These are phyloP conservation scores for Germaria angustata DNA, from an alignment of 2,888 invertebrate species.

Conservation along the genomic window DNA sequence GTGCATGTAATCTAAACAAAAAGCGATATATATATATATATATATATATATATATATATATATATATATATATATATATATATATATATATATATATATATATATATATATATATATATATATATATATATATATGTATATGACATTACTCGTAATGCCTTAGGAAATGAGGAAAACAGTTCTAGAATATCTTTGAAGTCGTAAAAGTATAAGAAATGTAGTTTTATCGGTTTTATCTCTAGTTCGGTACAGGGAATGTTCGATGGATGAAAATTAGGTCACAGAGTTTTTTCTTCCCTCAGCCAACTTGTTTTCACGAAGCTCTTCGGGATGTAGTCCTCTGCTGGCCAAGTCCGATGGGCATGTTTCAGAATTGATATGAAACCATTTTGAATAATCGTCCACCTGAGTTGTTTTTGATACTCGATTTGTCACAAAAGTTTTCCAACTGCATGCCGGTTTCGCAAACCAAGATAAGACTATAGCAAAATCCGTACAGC, in stretches of 20 bases:
- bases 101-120: too few relatives aligned
- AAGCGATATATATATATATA: too few relatives aligned
- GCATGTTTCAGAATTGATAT: too few relatives aligned
- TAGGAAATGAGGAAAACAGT: constrained; percentile 38
- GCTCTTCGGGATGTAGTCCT: constrained; percentile 40
- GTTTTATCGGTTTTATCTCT: too few relatives aligned
- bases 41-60: too few relatives aligned
- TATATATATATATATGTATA: constrained; percentile 44
- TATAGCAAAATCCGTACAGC: neutral
- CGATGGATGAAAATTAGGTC: neutral
- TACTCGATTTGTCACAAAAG: too few relatives aligned
- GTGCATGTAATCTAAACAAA: neutral
- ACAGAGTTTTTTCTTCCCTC: neutral
- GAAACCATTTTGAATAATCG: constrained; percentile 44
- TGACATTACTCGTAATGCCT: too few relatives aligned
- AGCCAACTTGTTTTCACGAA: constrained; percentile 1
- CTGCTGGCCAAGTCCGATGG: too few relatives aligned
- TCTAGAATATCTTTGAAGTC: constrained; percentile 22
- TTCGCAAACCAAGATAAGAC: neutral
- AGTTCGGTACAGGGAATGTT: too few relatives aligned
- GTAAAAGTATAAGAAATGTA: neutral
- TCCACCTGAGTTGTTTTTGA: too few relatives aligned
- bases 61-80: too few relatives aligned
- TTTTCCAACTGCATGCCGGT: constrained; percentile 46
- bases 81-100: too few relatives aligned